phyloP scores from a whole-genome alignment of 2,797 vertebrate genomes.

The Philypnodon macrostomus region DNA sequence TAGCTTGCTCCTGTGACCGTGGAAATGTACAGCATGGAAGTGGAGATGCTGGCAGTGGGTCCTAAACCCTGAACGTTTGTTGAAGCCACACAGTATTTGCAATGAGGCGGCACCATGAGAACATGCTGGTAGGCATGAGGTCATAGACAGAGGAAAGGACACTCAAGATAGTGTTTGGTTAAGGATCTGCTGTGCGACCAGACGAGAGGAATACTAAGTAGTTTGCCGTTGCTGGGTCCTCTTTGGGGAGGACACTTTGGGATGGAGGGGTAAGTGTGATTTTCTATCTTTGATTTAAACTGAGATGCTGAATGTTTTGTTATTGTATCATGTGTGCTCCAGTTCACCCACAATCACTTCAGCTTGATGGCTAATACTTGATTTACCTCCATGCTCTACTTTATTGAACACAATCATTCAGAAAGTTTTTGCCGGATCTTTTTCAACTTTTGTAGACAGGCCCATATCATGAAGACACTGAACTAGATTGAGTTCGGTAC shows the following conservation, averaged over 20 bases:
- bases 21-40: slow-evolving; percentile 68
- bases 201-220: slow-evolving; percentile 65
- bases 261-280: slow-evolving; percentile 64
- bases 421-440: too few relatives aligned
- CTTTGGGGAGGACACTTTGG: slow-evolving; percentile 38
- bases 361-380: too few relatives aligned
- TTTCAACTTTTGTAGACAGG: too few relatives aligned
- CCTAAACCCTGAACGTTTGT: slow-evolving; percentile 29
- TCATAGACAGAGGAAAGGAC: slow-evolving; percentile 28
- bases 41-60: slow-evolving; percentile 10
- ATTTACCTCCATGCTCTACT: too few relatives aligned
- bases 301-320: slow-evolving; percentile 9
- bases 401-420: too few relatives aligned
- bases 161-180: slow-evolving; percentile 43
- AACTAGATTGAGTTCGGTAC: too few relatives aligned
- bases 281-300: slow-evolving; percentile 15
- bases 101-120: slow-evolving; percentile 27
- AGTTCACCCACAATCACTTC: slow-evolving; percentile 12
- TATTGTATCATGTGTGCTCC: slow-evolving; percentile 9
- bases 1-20: slow-evolving; percentile 54
- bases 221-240: slow-evolving; percentile 46
- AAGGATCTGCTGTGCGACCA: slow-evolving; percentile 26
- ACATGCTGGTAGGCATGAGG: slow-evolving; percentile 23
- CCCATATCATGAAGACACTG: too few relatives aligned
- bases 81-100: slow-evolving; percentile 30